Evolutionary conservation across 2,888 invertebrate species (phyloP).

Genomic region (Seira sanloemensis): DNA sequence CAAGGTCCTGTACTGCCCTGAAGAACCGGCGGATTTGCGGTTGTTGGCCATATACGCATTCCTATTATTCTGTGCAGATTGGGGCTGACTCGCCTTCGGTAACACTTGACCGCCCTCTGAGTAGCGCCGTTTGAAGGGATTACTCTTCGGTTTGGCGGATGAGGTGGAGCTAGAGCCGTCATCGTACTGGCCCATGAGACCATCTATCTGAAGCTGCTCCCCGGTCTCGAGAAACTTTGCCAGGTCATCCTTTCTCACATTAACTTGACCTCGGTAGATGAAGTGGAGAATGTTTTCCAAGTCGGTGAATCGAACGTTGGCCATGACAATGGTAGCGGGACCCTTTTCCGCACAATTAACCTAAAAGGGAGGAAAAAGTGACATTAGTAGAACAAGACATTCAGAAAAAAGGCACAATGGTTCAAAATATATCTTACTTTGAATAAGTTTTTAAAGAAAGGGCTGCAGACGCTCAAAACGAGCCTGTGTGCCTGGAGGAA

Average conservation of each 20-base stretch:
- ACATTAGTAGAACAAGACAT: too few species aligned
- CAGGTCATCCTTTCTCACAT: slow-evolving; percentile 50
- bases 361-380: too few species aligned
- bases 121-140: slow-evolving; percentile 37
- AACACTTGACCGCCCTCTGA: slow-evolving; percentile 42
- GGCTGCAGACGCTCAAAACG: slow-evolving; percentile 67
- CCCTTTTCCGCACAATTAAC: slow-evolving; percentile 55
- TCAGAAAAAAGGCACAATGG: too few species aligned
- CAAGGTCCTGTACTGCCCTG: background rate
- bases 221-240: slow-evolving; percentile 50
- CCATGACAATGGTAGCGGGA: slow-evolving; percentile 38
- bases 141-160: background rate
- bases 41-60: background rate
- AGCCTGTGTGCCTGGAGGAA: slow-evolving; percentile 67
- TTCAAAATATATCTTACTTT: slow-evolving; percentile 51
- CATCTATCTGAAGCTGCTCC: slow-evolving; percentile 54
- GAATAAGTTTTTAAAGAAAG: slow-evolving; percentile 70
- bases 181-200: slow-evolving; percentile 40
- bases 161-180: background rate
- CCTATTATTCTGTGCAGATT: background rate
- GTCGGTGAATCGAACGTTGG: slow-evolving; percentile 47
- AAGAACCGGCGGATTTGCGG: background rate
- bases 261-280: slow-evolving; percentile 56
- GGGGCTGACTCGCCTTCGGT: background rate
- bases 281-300: slow-evolving; percentile 53